phyloP scores from a whole-genome alignment of 2,113 vertebrate species.

The Chiloscyllium plagiosum region DNA sequence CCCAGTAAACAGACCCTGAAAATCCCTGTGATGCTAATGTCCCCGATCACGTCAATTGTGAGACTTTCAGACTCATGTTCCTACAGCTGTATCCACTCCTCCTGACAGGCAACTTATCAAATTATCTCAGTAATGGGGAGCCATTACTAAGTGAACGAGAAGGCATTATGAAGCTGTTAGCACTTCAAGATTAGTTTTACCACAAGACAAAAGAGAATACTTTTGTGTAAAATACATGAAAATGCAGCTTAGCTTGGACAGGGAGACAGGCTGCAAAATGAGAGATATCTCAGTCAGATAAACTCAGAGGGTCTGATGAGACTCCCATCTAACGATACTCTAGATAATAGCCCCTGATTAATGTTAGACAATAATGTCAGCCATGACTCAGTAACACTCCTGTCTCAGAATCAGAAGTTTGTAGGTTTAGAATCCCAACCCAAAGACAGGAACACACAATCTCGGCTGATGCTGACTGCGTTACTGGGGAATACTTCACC shows the following conservation, averaged over 20 bases:
- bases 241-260: constrained; percentile 49
- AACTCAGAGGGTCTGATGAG: constrained; percentile 41
- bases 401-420: background rate
- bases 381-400: background rate
- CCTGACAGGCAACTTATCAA: background rate
- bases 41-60: background rate
- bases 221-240: constrained; percentile 56
- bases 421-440: background rate
- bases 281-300: constrained; percentile 45
- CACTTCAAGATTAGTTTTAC: constrained; percentile 51
- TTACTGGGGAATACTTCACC: background rate
- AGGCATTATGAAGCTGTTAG: constrained; percentile 51
- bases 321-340: background rate
- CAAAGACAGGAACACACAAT: background rate
- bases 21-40: background rate
- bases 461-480: background rate
- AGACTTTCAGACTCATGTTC: background rate
- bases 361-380: background rate
- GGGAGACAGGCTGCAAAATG: constrained; percentile 47
- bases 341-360: background rate
- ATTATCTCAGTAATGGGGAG: background rate
- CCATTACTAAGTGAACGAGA: constrained; percentile 35
- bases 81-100: background rate
- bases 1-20: background rate
- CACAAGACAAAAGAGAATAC: constrained; percentile 53